These are phyloP conservation scores for Lapara coniferarum DNA, from an alignment of 2,888 invertebrate species.

Conservation along the genomic window DNA sequence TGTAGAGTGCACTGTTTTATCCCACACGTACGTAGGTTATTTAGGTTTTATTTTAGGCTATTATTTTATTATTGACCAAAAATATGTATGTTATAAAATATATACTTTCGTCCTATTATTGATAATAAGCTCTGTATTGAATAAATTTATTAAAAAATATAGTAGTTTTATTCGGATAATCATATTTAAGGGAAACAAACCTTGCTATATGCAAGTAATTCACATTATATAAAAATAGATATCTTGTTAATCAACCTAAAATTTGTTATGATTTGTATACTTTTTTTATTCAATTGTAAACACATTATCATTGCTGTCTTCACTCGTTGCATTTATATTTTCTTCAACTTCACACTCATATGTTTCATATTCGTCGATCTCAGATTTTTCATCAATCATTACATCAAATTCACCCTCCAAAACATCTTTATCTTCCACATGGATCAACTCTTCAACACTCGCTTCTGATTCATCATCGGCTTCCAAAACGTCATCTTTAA, in stretches of 20 bases:
- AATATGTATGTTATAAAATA: slow-evolving; percentile 48
- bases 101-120: slow-evolving; percentile 50
- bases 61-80: slow-evolving; percentile 58
- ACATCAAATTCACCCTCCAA: slow-evolving; percentile 30
- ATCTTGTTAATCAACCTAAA: too few relatives aligned
- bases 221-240: neutral
- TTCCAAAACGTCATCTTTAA: slow-evolving; percentile 24
- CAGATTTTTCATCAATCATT: slow-evolving; percentile 25
- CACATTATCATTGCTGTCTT: neutral
- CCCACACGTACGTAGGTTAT: slow-evolving; percentile 55
- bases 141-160: slow-evolving; percentile 47
- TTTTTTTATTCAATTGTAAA: neutral
- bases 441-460: slow-evolving; percentile 15
- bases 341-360: slow-evolving; percentile 20
- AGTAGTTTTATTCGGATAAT: neutral
- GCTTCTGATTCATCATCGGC: slow-evolving; percentile 27
- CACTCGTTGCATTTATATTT: neutral
- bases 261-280: too few relatives aligned
- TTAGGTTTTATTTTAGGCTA: slow-evolving; percentile 35
- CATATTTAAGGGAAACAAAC: too few relatives aligned
- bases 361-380: slow-evolving; percentile 23
- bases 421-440: slow-evolving; percentile 18
- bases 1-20: slow-evolving; percentile 65
- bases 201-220: neutral
- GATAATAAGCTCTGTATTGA: slow-evolving; percentile 52